Base-by-base conservation (phyloP, 64 coral and sea anemone species). In the Astreopora myriophthalma region DNA sequence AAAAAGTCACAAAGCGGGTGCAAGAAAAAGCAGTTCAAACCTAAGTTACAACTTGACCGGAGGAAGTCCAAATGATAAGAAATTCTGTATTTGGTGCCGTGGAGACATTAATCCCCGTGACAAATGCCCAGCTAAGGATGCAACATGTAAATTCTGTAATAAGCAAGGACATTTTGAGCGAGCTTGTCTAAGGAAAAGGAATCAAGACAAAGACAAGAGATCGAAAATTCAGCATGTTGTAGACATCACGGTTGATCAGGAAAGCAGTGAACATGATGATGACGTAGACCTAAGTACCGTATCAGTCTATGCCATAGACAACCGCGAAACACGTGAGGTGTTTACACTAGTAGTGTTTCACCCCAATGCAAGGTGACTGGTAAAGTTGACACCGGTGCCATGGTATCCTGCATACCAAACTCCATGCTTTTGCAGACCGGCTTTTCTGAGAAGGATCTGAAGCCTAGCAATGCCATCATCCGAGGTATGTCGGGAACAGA, bases 401-500 rank as follows among this genome's bases (percentile, higher is more conserved):
- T 80, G 88, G 75, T 87, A 30, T 91, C 81, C 37, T 87, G 80
- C 25, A 84, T 89, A 65, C 62, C 91, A 55, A n/a, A 20, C n/a
- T 80, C 74, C 14, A 83, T 88, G 92, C 92, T 94, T 31, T n/a
- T 37, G 25, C 29, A 88, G 42, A 78, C 88, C 34, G 65, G 75
- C 16, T 24, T 73, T 2, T 94, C 85, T 10, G 35, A 23, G n/a
- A 82, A 60, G 10, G 85, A 94, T 49, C 74, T 94, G 9, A 49
- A 87, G 33, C 60, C 72, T 13, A 94, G 22, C 20, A 20, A 78
- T 51, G 74, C 74, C 13, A 65, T 88, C 37, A 88, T 88, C 75
- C 85, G 64, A 30, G 49, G 85, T 38, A 88, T 88, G 92, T 88
- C 92, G n/a, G n/a, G n/a, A n/a, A n/a, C n/a, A n/a, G n/a, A n/a